Evolutionary conservation across 2,113 vertebrate species (phyloP), one percentile per base, ranked within the genome.

Genomic region (Carassius carassius): DNA sequence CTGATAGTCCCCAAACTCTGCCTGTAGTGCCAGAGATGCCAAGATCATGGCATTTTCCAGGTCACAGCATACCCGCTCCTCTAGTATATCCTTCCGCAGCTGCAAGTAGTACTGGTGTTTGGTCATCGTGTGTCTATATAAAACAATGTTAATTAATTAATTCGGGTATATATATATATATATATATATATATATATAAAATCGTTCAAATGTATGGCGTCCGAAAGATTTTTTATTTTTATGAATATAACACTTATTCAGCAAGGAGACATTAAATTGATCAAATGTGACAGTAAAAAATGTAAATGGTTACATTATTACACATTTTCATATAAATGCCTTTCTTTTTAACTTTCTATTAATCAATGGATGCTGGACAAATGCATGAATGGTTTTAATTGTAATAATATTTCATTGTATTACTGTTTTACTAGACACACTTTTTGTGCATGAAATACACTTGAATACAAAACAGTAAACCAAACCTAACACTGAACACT

Each of bases 61-160:
- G 87, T 97, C 96, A 86, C 97, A 99, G 86, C 97, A 95, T 89
- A 96, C 88, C 86, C 95, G 96, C 86, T 97, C 97, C 84, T 99
- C 97, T 82, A 99, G 87, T 74, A 99, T 91, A 85, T 99, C 98
- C 90, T 97, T 99, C 77, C 98, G 91, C 89, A 99, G 86, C 92
- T 99, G 98, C 5, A 99, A 92, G 88, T 99, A 99, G 93, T 97
- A 97, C 94, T 99, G 98, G 87, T 99, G 98, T 90, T 96, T 97
- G 35, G 98, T 99, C 91, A 99, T 93, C 0, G 92, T 92, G 19
- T 99, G 98, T 83, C 97, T 99, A 81, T 65, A 19, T 83, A 63
- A 14, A 63, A 21, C 2, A 32, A 12, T 13, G 41, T 16, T 14
- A 51, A 32, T 23, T 70, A 23, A 23, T 44, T 58, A 13, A 35